Conservation (phyloP, 2,113 vertebrate genomes). For the Athene noctua region DNA sequence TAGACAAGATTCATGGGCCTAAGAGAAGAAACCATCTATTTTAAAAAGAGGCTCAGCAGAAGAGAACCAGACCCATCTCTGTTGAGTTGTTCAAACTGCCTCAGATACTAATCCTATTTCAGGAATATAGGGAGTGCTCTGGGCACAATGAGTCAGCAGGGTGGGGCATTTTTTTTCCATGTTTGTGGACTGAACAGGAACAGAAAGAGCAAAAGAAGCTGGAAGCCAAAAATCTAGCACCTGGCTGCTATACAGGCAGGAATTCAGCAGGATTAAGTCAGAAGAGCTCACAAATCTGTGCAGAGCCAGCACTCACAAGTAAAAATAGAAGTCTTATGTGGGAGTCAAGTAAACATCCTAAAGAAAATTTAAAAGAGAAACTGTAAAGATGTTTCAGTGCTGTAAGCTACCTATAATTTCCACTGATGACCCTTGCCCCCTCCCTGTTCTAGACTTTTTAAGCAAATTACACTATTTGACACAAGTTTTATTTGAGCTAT, state of each 20-base stretch:
- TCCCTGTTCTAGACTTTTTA: neutral
- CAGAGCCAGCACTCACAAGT: neutral
- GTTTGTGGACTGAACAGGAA: conserved; percentile 34
- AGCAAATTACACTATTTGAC: neutral
- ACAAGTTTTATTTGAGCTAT: neutral
- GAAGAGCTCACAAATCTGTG: neutral
- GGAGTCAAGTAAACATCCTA: neutral
- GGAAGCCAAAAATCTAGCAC: conserved; percentile 21
- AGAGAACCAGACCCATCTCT: neutral
- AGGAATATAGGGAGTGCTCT: conserved; percentile 31
- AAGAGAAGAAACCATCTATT: neutral
- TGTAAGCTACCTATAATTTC: neutral
- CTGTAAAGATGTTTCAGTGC: neutral
- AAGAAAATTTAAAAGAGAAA: neutral
- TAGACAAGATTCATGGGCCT: neutral
- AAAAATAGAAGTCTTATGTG: conserved; percentile 2
- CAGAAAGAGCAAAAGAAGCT: conserved; percentile 6
- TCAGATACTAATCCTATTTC: conserved; percentile 37
- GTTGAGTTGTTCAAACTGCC: neutral
- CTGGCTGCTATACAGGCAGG: conserved; percentile 28
- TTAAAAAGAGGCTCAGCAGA: neutral
- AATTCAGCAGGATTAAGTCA: neutral
- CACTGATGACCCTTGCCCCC: neutral
- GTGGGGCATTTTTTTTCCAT: conserved; percentile 33
- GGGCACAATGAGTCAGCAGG: conserved; percentile 53